phyloP scores from a whole-genome alignment of 2,888 invertebrate genomes.

The Nebria salina region DNA sequence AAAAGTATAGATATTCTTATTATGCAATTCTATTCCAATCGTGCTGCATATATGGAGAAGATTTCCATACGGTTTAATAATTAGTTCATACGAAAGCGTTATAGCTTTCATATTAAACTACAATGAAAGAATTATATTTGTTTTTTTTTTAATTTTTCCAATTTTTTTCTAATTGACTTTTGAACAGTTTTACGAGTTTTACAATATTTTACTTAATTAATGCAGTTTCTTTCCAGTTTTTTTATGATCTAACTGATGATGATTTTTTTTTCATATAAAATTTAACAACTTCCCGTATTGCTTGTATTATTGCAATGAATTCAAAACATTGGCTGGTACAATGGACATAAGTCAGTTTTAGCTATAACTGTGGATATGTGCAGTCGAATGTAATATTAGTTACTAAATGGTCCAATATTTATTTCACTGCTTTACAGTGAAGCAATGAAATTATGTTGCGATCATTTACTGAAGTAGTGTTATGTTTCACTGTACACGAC shows the following conservation, averaged over 20 bases:
- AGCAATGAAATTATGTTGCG: too few relatives aligned
- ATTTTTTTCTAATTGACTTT: not conserved
- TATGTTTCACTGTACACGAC: too few relatives aligned
- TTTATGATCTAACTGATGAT: not conserved
- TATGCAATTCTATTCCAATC: slow-evolving; percentile 29
- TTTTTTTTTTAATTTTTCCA: not conserved
- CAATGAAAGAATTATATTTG: not conserved
- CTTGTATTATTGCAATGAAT: not conserved
- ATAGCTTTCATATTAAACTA: not conserved
- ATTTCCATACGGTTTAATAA: not conserved
- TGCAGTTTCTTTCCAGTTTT: not conserved
- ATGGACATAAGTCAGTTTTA: not conserved
- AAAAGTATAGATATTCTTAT: slow-evolving; percentile 32
- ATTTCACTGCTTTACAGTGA: too few relatives aligned
- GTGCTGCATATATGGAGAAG: not conserved
- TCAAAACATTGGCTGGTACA: not conserved
- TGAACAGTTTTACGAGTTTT: not conserved
- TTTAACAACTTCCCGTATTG: not conserved
- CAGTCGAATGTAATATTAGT: not conserved
- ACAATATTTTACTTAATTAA: not conserved
- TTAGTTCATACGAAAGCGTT: not conserved
- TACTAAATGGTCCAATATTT: too few relatives aligned
- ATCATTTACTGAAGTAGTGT: too few relatives aligned
- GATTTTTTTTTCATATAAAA: not conserved
- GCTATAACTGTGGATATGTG: not conserved